Evolutionary conservation across 2,888 invertebrate genomes (phyloP), one percentile per base, ranked within the genome.

Genomic region (Dynastes hyllus): DNA sequence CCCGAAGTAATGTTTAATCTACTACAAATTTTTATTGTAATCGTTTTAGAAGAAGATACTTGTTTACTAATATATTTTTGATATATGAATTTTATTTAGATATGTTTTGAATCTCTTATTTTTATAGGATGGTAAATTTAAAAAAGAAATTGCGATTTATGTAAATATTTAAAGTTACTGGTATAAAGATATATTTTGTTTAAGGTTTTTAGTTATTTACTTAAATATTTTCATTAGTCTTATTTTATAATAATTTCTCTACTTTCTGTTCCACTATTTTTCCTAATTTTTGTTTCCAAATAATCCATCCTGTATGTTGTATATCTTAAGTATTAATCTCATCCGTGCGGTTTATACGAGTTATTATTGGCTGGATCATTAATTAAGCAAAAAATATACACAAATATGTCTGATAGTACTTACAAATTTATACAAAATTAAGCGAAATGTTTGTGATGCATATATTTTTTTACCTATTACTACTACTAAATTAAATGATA

Each of bases 401-500:
- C 69, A 69, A 69, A 69, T 69, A 69, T 69, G 51, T 69, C 69
- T 69, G 51, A 69, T 69, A 69, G 69, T 69, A 69, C 69, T 69
- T 69, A 69, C 69, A 69, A 69, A 69, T 69, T 69, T 69, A 69
- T 69, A 69, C 69, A 69, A 69, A 69, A 69, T 69, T 69, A 69
- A 69, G 69, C 69, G 53, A 69, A 69, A 50, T 69, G 69, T 69
- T 69, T 69, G 69, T 69, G 69, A 69, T 69, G 69, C 77, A 78
- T 78, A 78, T 78, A 78, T 78, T 78, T 78, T 78, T 78, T 78
- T 78, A 78, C 77, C 69, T 69, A 69, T 69, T 69, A 69, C 69
- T 69, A 69, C 69, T 69, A 69, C 69, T 69, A 69, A 69, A 69
- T 69, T 69, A 69, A 69, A 69, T 69, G 69, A 69, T 78, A 78